These are phyloP conservation scores for Buphagus erythrorhynchus DNA, from an alignment of 2,797 vertebrate genomes.

Conservation along the genomic window DNA sequence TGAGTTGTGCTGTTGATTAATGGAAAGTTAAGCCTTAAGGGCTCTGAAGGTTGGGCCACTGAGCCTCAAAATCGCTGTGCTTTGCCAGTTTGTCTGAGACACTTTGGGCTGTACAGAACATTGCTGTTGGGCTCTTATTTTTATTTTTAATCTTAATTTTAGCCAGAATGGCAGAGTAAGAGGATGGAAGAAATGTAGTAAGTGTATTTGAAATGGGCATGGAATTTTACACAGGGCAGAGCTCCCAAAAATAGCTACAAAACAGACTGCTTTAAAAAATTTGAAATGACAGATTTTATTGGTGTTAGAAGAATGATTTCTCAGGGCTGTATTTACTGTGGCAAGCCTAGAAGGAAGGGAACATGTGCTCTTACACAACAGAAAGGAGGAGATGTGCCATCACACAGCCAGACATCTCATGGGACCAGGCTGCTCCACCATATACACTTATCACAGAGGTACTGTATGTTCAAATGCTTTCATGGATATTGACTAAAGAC, in stretches of 20 bases:
- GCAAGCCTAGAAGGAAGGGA: background rate
- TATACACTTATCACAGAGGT: too few relatives aligned
- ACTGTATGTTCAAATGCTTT: background rate
- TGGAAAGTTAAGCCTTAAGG: background rate
- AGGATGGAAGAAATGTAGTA: constrained; percentile 46
- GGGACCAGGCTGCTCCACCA: background rate
- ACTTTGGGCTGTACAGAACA: background rate
- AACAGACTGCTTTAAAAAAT: constrained; percentile 6
- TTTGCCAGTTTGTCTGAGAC: constrained; percentile 1
- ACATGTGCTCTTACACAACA: background rate
- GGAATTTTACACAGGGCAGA: constrained; percentile 39
- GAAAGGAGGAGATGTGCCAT: background rate
- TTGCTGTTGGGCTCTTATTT: background rate
- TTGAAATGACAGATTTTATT: constrained; percentile 60
- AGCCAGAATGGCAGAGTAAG: constrained; percentile 11
- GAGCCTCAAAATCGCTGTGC: background rate
- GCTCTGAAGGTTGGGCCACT: background rate
- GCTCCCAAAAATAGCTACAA: constrained; percentile 54
- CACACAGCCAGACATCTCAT: background rate
- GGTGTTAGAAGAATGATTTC: constrained; percentile 55
- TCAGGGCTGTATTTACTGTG: constrained; percentile 35
- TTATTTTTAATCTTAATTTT: constrained; percentile 28
- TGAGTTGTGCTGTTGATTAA: background rate
- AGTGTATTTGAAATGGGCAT: constrained; percentile 33
- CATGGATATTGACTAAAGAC: background rate